Conservation (phyloP, 2,888 invertebrate species). For the Philereme vetulata region DNA sequence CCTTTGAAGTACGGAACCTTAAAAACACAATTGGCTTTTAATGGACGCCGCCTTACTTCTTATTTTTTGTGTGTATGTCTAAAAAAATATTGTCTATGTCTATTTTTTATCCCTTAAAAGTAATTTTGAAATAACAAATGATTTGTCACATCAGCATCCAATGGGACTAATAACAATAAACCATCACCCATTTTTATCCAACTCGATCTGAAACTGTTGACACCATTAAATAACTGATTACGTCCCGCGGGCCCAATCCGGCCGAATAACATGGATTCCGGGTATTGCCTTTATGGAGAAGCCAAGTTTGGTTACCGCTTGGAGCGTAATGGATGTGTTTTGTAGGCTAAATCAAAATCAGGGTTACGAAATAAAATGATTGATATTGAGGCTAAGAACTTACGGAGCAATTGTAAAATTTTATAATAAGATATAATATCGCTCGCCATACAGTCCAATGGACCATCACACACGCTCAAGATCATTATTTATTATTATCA, state of each 20-base stretch:
- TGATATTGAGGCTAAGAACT: neutral
- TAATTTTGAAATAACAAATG: neutral
- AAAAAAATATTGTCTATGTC: no score
- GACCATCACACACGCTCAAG: no score
- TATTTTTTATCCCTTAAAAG: neutral
- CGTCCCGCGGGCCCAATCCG: slow-evolving; percentile 56
- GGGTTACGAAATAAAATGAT: neutral
- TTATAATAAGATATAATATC: no score
- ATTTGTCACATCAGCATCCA: neutral
- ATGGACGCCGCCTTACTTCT: no score
- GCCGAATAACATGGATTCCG: slow-evolving; percentile 24
- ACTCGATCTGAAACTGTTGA: slow-evolving; percentile 41
- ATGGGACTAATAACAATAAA: slow-evolving; percentile 20
- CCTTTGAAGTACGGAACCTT: no score
- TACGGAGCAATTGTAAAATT: no score
- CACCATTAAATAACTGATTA: slow-evolving; percentile 63
- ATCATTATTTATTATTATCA: no score
- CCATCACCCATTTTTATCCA: slow-evolving; percentile 22
- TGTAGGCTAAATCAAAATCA: neutral
- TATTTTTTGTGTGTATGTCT: no score
- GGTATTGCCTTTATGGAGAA: slow-evolving; percentile 21
- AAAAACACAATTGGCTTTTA: no score
- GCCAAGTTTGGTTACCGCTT: slow-evolving; percentile 4
- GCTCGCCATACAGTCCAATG: no score
- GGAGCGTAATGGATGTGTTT: neutral